Evolutionary conservation across 37 sponge, comb jelly and placozoan genomes (phyloP).

Genomic region (Theonella swinhoei): DNA sequence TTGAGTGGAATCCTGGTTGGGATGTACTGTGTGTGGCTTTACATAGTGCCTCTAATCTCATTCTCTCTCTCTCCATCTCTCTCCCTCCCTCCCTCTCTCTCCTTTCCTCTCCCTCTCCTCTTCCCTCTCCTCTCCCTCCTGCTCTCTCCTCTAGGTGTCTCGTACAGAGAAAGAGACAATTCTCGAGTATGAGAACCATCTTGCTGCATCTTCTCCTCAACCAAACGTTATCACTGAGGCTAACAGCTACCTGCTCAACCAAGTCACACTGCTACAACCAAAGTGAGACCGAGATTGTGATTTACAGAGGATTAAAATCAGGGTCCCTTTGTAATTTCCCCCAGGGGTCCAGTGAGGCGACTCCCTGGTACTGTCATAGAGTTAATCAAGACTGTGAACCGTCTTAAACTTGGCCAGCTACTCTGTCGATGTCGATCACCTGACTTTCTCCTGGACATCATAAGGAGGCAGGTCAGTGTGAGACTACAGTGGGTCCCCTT

Average conservation of each 20-base stretch:
- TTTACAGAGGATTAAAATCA: background rate
- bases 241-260: conserved; percentile 91
- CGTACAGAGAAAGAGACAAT: conserved; percentile 82
- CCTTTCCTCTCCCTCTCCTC: too few species aligned
- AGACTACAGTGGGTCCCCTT: background rate
- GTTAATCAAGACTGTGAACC: conserved; percentile 70
- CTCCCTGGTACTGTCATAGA: conserved; percentile 78
- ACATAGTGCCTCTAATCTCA: background rate
- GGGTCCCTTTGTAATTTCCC: too few species aligned
- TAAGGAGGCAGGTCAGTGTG: conserved; percentile 87
- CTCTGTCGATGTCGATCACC: conserved; percentile 92
- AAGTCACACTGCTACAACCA: conserved; percentile 78
- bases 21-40: background rate
- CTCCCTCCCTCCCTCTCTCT: background rate
- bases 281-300: conserved; percentile 35
- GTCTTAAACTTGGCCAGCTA: conserved; percentile 74
- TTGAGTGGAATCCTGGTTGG: background rate
- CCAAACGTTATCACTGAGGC: conserved; percentile 75
- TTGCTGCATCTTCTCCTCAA: conserved; percentile 62
- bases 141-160: background rate
- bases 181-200: conserved; percentile 86
- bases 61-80: background rate
- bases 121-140: background rate
- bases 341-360: conserved; percentile 85
- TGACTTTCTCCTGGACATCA: conserved; percentile 94